Percentiles rank a stretch among this genome's conserved stretches.
Evolutionary conservation across 2,888 invertebrate genomes (phyloP).

Genomic region (Unio pictorum): DNA sequence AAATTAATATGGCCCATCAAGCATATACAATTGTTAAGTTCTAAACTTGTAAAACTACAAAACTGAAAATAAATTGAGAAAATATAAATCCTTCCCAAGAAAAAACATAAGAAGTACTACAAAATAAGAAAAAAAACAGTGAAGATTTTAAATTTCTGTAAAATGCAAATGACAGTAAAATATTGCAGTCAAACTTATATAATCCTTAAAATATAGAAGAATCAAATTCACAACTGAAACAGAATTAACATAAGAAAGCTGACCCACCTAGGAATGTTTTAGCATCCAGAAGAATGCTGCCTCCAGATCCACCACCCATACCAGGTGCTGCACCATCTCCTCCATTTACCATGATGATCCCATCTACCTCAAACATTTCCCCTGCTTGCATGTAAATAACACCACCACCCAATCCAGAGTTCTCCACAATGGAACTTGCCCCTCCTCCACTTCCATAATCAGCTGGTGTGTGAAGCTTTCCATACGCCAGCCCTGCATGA

Average conservation of each 20-base stretch:
- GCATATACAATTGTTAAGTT: no score
- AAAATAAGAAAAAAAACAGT: no score
- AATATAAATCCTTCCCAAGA: no score
- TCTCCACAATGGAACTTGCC: background rate
- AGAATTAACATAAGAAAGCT: background rate
- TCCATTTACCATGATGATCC: slow-evolving; percentile 43
- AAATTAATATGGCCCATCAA: no score
- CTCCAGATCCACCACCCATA: slow-evolving; percentile 54
- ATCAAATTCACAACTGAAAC: background rate
- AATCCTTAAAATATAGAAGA: background rate
- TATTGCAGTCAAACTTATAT: background rate
- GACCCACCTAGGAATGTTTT: slow-evolving; percentile 39
- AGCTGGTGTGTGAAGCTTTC: slow-evolving; percentile 26
- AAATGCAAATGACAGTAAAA: background rate
- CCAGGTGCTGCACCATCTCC: slow-evolving; percentile 24
- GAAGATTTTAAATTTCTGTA: background rate
- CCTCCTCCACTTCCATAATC: slow-evolving; percentile 54
- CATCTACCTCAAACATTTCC: slow-evolving; percentile 47
- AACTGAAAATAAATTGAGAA: no score
- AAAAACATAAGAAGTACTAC: no score
- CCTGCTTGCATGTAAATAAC: slow-evolving; percentile 36
- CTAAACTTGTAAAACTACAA: no score
- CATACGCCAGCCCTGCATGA: slow-evolving; percentile 33
- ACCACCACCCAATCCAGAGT: slow-evolving; percentile 47
- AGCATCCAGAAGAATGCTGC: slow-evolving; percentile 34